phyloP scores from a whole-genome alignment of 2,113 vertebrate genomes.

The Anseranas semipalmata region DNA sequence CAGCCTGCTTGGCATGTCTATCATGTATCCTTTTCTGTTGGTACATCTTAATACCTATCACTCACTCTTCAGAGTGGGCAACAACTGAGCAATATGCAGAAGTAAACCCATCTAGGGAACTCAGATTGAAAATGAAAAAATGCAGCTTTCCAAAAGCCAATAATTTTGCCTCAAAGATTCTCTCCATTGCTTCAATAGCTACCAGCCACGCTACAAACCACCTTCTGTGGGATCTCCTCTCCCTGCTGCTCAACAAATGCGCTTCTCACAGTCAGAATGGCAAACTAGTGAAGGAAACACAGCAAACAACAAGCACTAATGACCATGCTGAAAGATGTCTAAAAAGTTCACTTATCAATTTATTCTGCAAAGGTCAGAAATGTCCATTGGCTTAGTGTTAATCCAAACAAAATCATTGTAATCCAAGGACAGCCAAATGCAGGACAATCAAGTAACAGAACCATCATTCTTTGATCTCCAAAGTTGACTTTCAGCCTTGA shows the following conservation, averaged over 20 bases:
- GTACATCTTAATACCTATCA: neutral
- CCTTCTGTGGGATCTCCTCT: rapidly evolving
- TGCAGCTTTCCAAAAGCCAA: neutral
- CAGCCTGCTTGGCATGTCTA: neutral
- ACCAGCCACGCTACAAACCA: neutral
- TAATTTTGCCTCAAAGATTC: neutral
- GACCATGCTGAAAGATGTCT: neutral
- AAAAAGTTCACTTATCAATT: neutral
- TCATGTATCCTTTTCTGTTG: neutral
- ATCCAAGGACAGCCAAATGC: neutral
- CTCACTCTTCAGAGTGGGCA: neutral
- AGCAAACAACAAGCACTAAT: neutral
- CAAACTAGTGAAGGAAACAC: neutral
- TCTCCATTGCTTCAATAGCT: neutral
- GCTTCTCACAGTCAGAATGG: neutral
- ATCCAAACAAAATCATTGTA: neutral
- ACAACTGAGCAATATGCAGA: neutral
- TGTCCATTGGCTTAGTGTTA: neutral
- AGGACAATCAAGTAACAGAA: neutral
- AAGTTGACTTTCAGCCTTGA: neutral
- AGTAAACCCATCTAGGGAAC: neutral
- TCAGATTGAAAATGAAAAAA: neutral
- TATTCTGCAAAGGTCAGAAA: neutral
- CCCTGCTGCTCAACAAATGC: neutral
- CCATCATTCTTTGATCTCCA: neutral